Evolutionary conservation across 92 coral and sea anemone species (phyloP).

Genomic region (Muricea muricata): DNA sequence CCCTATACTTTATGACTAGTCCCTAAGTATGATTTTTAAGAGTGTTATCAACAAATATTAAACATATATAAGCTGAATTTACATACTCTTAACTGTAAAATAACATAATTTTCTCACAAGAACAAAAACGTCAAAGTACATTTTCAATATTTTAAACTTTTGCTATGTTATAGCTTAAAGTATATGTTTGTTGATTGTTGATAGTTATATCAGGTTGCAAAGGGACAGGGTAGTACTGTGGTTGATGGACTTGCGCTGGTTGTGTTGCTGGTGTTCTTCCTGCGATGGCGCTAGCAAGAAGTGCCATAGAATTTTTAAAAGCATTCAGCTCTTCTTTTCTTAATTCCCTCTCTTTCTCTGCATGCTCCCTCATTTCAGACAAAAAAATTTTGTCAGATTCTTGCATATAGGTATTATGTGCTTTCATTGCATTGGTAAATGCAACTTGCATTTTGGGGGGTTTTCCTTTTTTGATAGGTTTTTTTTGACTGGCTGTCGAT

Average conservation of each 20-base stretch:
- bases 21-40: too few species aligned
- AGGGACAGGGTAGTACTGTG: neutral
- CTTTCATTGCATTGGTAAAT: slow-evolving; percentile 1
- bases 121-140: neutral
- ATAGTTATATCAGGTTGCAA: neutral
- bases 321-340: slow-evolving; percentile 42
- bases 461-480: neutral
- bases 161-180: neutral
- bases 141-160: neutral
- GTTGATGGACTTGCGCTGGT: neutral
- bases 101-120: neutral
- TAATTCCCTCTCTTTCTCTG: slow-evolving; percentile 23
- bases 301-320: slow-evolving; percentile 32
- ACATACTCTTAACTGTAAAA: neutral
- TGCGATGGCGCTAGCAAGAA: slow-evolving; percentile 47
- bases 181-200: slow-evolving; percentile 26
- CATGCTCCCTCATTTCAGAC: slow-evolving; percentile 35
- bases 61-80: too few species aligned
- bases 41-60: too few species aligned
- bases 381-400: slow-evolving; percentile 36
- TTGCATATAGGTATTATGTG: slow-evolving; percentile 10
- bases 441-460: slow-evolving; percentile 12
- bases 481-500: neutral
- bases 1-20: too few species aligned
- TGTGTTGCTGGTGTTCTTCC: slow-evolving; percentile 13